phyloP scores from a whole-genome alignment of 2,888 invertebrate species.

The Leptogaster cylindrica region DNA sequence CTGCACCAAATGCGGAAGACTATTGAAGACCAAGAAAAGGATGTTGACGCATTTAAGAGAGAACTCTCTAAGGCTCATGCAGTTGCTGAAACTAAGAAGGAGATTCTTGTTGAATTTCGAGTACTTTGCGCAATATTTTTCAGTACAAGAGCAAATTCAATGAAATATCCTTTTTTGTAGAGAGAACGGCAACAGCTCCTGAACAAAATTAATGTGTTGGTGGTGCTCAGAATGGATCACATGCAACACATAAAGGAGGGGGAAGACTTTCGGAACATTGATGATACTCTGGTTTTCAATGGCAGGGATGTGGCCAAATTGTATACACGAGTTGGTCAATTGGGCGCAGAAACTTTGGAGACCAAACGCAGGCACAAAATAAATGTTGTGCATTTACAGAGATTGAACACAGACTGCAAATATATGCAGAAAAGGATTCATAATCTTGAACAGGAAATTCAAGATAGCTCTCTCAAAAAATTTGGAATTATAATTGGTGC shows the following conservation, averaged over 20 bases:
- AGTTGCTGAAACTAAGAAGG: constrained; percentile 65
- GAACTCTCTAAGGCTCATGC: constrained; percentile 66
- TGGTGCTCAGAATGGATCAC: constrained; percentile 74
- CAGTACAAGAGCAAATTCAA: background rate
- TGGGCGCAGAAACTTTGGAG: constrained; percentile 70
- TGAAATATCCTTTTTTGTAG: constrained; percentile 59
- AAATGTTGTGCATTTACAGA: constrained; percentile 71
- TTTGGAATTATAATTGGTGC: constrained; percentile 66
- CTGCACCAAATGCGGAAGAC: constrained; percentile 66
- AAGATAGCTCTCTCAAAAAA: constrained; percentile 64
- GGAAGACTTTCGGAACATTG: constrained; percentile 61
- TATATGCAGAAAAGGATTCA: constrained; percentile 70
- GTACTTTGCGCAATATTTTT: constrained; percentile 60
- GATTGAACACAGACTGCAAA: constrained; percentile 73
- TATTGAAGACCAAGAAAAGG: constrained; percentile 67
- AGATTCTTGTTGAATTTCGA: constrained; percentile 70
- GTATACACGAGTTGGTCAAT: constrained; percentile 68
- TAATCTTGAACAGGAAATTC: constrained; percentile 65
- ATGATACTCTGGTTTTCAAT: constrained; percentile 69
- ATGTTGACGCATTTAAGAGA: constrained; percentile 68
- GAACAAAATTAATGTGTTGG: constrained; percentile 76
- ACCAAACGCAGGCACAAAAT: constrained; percentile 71
- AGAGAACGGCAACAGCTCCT: constrained; percentile 70
- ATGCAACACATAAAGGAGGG: constrained; percentile 66
- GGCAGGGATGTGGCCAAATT: constrained; percentile 66